Conservation (phyloP, 2,113 vertebrate genomes). For the Spea bombifrons region DNA sequence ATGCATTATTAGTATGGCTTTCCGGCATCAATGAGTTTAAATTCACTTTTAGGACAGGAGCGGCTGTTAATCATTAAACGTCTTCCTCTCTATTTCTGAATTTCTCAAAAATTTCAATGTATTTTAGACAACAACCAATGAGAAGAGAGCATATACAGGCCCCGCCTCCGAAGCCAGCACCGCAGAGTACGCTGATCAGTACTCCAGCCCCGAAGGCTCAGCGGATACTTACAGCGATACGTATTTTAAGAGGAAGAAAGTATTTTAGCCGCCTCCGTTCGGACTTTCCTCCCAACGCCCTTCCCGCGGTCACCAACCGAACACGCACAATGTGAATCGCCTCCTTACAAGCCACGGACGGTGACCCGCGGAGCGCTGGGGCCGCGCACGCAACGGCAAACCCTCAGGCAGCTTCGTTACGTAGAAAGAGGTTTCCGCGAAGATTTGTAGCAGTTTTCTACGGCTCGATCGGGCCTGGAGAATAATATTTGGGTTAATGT, state of each 20-base stretch:
- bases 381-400: background rate
- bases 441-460: slow-evolving; percentile 44
- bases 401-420: slow-evolving; percentile 30
- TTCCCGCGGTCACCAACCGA: background rate
- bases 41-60: too few species aligned
- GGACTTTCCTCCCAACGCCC: too few species aligned
- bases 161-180: slow-evolving; percentile 73
- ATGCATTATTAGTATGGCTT: too few species aligned
- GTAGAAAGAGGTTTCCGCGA: slow-evolving; percentile 14
- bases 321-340: slow-evolving; percentile 10
- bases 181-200: slow-evolving; percentile 71
- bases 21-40: too few species aligned
- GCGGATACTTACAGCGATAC: slow-evolving; percentile 75
- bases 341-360: background rate
- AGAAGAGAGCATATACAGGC: slow-evolving; percentile 81
- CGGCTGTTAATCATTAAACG: too few species aligned
- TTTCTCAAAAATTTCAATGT: background rate
- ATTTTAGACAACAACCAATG: slow-evolving; percentile 73
- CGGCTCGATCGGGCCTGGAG: background rate
- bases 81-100: too few species aligned
- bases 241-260: slow-evolving; percentile 92
- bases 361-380: background rate
- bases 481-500: slow-evolving; percentile 2
- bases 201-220: slow-evolving; percentile 67
- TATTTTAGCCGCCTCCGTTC: slow-evolving; percentile 63